phyloP scores from a whole-genome alignment of 1,140 invertebrate genomes.

The Drosophila arawakana region DNA sequence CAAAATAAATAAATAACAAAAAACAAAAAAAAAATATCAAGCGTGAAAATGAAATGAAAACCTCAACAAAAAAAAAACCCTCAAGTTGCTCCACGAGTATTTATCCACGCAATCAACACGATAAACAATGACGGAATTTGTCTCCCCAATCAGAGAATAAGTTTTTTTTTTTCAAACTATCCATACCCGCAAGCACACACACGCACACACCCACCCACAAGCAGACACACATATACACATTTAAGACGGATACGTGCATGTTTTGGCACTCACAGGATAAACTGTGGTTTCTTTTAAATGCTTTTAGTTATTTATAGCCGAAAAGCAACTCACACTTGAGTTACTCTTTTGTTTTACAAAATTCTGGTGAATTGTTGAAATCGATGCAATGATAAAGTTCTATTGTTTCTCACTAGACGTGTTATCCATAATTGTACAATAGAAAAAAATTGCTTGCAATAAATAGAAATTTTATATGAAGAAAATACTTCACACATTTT shows the following conservation, averaged over 20 bases:
- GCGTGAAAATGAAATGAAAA: slow-evolving; percentile 10
- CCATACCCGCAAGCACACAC: not conserved
- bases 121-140: slow-evolving; percentile 37
- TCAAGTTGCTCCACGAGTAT: slow-evolving; percentile 9
- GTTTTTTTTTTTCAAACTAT: not conserved
- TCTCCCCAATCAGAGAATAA: slow-evolving; percentile 13
- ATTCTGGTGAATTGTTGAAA: no score
- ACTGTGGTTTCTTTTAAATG: slow-evolving; percentile 4
- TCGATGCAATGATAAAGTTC: no score
- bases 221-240: no score
- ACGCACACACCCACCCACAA: not conserved
- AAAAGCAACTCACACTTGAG: no score
- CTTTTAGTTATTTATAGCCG: slow-evolving; percentile 1
- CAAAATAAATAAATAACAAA: not conserved
- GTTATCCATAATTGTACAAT: no score
- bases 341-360: no score
- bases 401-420: no score
- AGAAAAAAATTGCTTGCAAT: no score
- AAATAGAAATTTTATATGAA: no score
- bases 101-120: slow-evolving; percentile 39
- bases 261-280: not conserved
- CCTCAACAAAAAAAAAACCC: not conserved
- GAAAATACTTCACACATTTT: no score
- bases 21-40: not conserved
- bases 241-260: not conserved